A percentile compares a stretch with the other conserved stretches of the same genome.
Conservation (phyloP, 2,888 invertebrate genomes). For the Onthophagus sagittarius region DNA sequence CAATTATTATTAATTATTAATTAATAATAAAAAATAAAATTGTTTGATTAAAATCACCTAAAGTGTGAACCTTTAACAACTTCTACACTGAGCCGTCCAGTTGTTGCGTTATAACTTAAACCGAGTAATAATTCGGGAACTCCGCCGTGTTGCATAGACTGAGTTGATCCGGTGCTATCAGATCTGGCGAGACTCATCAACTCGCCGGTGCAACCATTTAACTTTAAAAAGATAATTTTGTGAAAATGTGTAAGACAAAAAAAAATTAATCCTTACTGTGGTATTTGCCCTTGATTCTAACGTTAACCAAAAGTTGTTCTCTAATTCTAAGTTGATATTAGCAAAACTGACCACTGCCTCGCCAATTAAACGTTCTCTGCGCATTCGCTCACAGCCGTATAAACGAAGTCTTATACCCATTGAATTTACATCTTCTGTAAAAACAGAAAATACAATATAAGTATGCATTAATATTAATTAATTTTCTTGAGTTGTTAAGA, state of each 20-base stretch:
- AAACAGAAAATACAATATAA: neutral
- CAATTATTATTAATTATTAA: too few species aligned
- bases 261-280: constrained; percentile 44
- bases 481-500: too few species aligned
- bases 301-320: constrained; percentile 86
- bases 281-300: constrained; percentile 68
- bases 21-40: too few species aligned
- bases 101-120: constrained; percentile 87
- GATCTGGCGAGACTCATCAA: constrained; percentile 80
- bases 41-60: constrained; percentile 44
- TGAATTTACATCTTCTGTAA: constrained; percentile 83
- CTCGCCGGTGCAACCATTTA: constrained; percentile 55
- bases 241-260: neutral
- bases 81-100: constrained; percentile 90
- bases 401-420: constrained; percentile 87
- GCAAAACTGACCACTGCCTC: constrained; percentile 89
- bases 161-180: constrained; percentile 91
- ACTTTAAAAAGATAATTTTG: constrained; percentile 38
- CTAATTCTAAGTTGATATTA: constrained; percentile 82
- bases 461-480: too few species aligned
- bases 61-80: constrained; percentile 75
- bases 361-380: constrained; percentile 85
- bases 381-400: constrained; percentile 90
- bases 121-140: constrained; percentile 88
- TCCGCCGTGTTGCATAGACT: constrained; percentile 85